Conservation (phyloP, 2,797 vertebrate genomes). For the Heterohyrax brucei region DNA sequence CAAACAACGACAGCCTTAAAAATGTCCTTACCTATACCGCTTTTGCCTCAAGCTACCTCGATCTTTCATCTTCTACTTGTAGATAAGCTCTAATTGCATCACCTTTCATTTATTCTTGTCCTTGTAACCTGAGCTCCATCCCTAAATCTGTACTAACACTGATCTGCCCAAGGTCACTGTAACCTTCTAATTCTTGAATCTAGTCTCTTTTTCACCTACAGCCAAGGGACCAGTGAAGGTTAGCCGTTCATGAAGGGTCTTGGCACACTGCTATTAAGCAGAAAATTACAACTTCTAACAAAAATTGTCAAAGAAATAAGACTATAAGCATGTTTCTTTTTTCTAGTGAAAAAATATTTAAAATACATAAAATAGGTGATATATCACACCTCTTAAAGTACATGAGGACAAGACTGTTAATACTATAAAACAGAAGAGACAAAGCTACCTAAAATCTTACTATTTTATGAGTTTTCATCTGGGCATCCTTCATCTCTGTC, state of each 20-base stretch:
- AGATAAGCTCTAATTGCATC: neutral
- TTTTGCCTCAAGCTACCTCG: neutral
- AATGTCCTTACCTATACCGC: neutral
- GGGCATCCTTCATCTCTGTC: neutral
- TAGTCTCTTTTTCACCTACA: neutral
- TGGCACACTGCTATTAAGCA: neutral
- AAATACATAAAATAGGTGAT: neutral
- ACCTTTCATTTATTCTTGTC: neutral
- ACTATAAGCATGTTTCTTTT: neutral
- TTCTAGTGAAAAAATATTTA: conserved; percentile 19
- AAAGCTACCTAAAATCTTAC: conserved; percentile 18
- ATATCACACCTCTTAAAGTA: neutral
- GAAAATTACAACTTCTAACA: conserved; percentile 12
- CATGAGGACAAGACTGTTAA: conserved; percentile 12
- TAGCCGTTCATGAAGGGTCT: neutral
- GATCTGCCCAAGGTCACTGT: neutral
- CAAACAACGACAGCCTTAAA: neutral
- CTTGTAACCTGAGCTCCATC: neutral
- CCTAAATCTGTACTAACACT: neutral
- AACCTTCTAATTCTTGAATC: neutral
- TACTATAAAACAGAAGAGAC: neutral
- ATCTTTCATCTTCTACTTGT: neutral
- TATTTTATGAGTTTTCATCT: conserved; percentile 27
- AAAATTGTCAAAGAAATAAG: conserved; percentile 29
- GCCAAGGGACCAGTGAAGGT: neutral